phyloP scores from a whole-genome alignment of 2,113 vertebrate genomes.

The Cnemophilus loriae region DNA sequence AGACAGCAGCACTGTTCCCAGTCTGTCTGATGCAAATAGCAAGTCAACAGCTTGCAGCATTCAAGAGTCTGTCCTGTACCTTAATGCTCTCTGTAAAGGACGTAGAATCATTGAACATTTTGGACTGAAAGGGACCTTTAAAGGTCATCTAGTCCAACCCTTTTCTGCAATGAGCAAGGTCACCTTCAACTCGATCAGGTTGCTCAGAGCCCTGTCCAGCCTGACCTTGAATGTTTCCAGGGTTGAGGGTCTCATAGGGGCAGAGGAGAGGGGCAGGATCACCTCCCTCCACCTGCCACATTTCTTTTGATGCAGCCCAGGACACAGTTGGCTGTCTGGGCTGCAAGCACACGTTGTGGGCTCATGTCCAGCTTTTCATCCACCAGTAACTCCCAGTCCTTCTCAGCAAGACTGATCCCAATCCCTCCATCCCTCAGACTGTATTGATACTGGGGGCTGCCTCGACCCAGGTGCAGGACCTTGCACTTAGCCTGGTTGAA shows the following conservation, averaged over 20 bases:
- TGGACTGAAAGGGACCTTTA: neutral
- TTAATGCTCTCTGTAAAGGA: neutral
- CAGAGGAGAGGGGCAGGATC: neutral
- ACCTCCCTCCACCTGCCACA: accelerated
- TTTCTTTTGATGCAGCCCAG: neutral
- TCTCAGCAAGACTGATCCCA: neutral
- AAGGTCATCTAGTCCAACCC: neutral
- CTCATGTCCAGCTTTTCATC: neutral
- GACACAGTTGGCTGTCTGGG: neutral
- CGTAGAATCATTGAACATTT: neutral
- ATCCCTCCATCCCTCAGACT: neutral
- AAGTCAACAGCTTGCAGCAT: neutral
- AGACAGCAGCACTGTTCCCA: neutral
- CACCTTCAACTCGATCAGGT: neutral
- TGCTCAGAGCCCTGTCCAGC: neutral
- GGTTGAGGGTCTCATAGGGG: neutral
- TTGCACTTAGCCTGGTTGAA: neutral
- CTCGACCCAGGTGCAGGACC: accelerated
- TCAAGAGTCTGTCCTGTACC: neutral
- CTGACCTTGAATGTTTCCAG: neutral
- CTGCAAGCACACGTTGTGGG: accelerated
- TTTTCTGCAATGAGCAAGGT: neutral
- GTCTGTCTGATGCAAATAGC: neutral
- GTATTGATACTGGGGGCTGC: accelerated
- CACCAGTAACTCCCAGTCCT: neutral